Percentiles rank a stretch among this genome's conserved stretches.
phyloP scores from a whole-genome alignment of 1,140 invertebrate species.

The Vollenhovia emeryi region DNA sequence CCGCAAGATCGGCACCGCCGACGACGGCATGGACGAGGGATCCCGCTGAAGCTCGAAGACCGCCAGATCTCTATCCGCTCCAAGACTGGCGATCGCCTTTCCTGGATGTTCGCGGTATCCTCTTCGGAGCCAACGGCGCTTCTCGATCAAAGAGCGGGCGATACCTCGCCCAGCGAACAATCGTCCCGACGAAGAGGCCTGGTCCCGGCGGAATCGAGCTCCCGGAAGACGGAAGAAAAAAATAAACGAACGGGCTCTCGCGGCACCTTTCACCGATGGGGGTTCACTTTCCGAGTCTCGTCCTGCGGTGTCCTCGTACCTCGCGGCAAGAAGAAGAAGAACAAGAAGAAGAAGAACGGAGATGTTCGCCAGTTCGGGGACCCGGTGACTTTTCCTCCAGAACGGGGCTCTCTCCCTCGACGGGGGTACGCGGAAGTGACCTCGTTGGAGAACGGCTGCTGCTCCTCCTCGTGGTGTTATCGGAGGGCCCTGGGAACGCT shows the following conservation, averaged over 20 bases:
- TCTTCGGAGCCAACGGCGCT: neutral
- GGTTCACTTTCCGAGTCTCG: slow-evolving; percentile 39
- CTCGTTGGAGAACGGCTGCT: slow-evolving; percentile 28
- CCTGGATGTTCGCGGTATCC: neutral
- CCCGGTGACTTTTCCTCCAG: neutral
- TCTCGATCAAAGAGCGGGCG: neutral
- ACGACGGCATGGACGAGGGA: neutral
- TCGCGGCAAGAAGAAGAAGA: neutral
- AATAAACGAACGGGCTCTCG: neutral
- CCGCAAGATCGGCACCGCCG: neutral
- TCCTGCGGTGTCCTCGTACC: slow-evolving; percentile 18
- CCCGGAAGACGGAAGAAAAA: slow-evolving; percentile 11
- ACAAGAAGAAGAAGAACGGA: neutral
- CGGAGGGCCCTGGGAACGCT: slow-evolving; percentile 52
- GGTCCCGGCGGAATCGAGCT: slow-evolving; percentile 20
- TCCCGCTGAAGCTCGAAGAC: neutral
- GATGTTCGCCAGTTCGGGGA: no score
- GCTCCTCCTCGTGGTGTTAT: slow-evolving; percentile 66
- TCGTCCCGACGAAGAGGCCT: neutral
- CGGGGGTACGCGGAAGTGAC: slow-evolving; percentile 23
- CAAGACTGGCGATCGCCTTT: neutral
- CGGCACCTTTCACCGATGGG: slow-evolving; percentile 49
- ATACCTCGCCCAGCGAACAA: neutral
- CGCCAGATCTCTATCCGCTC: neutral
- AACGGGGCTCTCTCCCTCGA: neutral